Evolutionary conservation across 37 sponge, comb jelly and placozoan species (phyloP).

Genomic region (Cliona cf. orientalis): DNA sequence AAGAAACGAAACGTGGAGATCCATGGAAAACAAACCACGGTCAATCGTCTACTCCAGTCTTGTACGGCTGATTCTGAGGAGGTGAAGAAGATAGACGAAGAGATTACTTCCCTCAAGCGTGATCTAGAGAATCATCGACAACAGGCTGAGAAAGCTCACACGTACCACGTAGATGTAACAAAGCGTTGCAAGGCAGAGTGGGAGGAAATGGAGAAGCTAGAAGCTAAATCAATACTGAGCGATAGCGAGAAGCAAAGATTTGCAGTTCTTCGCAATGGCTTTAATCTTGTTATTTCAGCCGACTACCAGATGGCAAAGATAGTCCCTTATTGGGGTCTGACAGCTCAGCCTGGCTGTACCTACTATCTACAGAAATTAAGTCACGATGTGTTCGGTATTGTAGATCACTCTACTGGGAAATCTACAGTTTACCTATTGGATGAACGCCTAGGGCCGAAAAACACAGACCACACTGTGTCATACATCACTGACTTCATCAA

Average conservation of each 20-base stretch:
- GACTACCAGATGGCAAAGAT: constrained; percentile 61
- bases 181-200: too few species aligned
- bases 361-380: constrained; percentile 50
- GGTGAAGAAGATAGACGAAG: constrained; percentile 18
- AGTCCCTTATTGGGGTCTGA: constrained; percentile 56
- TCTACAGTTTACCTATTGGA: neutral
- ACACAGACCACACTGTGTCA: constrained; percentile 43
- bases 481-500: constrained; percentile 28
- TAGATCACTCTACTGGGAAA: constrained; percentile 29
- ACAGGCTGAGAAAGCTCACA: too few species aligned
- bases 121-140: too few species aligned
- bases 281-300: constrained; percentile 37
- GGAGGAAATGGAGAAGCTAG: too few species aligned
- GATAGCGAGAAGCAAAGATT: too few species aligned
- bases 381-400: constrained; percentile 50
- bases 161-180: too few species aligned
- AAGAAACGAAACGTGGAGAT: constrained; percentile 6
- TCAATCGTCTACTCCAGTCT: constrained; percentile 49
- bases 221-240: too few species aligned
- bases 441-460: constrained; percentile 33
- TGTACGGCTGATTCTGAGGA: constrained; percentile 17
- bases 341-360: constrained; percentile 39
- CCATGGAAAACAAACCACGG: constrained; percentile 48
- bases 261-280: too few species aligned
- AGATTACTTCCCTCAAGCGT: too few species aligned